phyloP scores from a whole-genome alignment of 2,113 vertebrate genomes.

The Hippocampus barbouri region DNA sequence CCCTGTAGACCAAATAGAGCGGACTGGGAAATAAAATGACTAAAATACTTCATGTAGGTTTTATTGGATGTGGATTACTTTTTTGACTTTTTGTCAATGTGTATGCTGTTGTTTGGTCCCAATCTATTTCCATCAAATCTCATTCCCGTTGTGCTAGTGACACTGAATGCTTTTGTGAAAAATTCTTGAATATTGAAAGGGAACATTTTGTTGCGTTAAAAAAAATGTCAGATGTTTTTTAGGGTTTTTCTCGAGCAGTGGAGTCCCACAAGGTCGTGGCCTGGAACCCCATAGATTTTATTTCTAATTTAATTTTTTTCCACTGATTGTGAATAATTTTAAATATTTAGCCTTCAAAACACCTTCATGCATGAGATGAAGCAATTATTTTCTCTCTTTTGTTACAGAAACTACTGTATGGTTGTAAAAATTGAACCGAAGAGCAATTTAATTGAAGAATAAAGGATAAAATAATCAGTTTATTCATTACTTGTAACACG shows the following conservation, averaged over 20 bases:
- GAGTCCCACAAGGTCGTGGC: background rate
- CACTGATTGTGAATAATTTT: too few relatives aligned
- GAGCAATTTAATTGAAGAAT: background rate
- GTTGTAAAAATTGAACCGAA: too few relatives aligned
- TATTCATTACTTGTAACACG: background rate
- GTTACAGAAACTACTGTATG: too few relatives aligned
- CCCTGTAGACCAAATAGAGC: slow-evolving; percentile 26
- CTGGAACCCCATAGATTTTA: background rate
- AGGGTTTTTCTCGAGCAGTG: background rate
- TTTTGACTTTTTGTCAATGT: background rate
- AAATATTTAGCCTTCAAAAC: too few relatives aligned
- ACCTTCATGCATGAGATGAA: too few relatives aligned
- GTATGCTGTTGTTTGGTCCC: background rate
- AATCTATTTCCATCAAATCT: background rate
- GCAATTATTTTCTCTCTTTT: too few relatives aligned
- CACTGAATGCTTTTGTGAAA: background rate
- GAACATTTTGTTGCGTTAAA: background rate
- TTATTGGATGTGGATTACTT: slow-evolving; percentile 20
- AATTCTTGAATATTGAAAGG: background rate
- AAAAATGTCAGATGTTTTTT: background rate
- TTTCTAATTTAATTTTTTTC: background rate
- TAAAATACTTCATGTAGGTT: slow-evolving; percentile 23
- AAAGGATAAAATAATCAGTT: background rate
- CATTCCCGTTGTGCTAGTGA: background rate
- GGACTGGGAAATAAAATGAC: slow-evolving; percentile 36